Conservation (phyloP, 1,140 invertebrate genomes). For the Odontomachus brunneus region DNA sequence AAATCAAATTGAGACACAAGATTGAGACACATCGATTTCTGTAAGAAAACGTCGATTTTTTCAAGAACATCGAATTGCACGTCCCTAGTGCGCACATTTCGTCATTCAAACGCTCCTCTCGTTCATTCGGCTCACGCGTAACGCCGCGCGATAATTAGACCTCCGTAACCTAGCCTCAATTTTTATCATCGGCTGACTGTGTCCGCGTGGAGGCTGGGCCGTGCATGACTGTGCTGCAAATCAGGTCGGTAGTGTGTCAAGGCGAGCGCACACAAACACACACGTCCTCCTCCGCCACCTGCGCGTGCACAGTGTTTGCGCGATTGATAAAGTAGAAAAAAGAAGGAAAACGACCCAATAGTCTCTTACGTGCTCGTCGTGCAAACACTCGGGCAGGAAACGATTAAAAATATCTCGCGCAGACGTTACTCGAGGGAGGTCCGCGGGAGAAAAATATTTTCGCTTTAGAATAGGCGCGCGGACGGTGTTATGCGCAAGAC, state of each 20-base stretch:
- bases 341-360: neutral
- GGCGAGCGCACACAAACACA: conserved; percentile 57
- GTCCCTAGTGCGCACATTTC: too few species aligned
- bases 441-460: neutral
- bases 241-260: conserved; percentile 66
- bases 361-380: conserved; percentile 12
- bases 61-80: too few species aligned
- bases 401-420: neutral
- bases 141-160: conserved; percentile 64
- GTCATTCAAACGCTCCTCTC: neutral
- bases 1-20: too few species aligned
- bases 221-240: conserved; percentile 69
- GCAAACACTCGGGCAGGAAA: conserved; percentile 12
- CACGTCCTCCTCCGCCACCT: conserved; percentile 17
- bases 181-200: conserved; percentile 65
- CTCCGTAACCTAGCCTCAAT: conserved; percentile 65
- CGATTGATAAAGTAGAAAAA: conserved; percentile 49
- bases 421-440: neutral
- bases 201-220: conserved; percentile 59
- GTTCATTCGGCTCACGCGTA: conserved; percentile 29
- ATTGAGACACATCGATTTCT: too few species aligned
- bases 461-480: neutral
- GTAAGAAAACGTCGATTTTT: too few species aligned
- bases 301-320: conserved; percentile 46
- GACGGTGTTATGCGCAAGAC: neutral